phyloP scores from a whole-genome alignment of 2,888 invertebrate species.

The Melolontha melolontha region DNA sequence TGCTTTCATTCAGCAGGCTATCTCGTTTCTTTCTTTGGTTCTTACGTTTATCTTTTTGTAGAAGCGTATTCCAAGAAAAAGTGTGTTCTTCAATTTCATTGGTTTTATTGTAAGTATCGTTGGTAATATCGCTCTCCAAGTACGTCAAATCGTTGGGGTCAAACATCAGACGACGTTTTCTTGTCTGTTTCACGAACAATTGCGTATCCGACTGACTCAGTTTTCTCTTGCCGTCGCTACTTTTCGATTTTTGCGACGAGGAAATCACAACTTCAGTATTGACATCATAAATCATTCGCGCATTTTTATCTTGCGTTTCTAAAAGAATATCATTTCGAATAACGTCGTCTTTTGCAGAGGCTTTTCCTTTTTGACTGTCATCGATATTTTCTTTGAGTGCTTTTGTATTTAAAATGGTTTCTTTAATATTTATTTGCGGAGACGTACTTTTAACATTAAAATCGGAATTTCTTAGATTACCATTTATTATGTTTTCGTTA shows the following conservation, averaged over 20 bases:
- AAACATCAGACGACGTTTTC: slow-evolving; percentile 6
- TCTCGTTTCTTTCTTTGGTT: too few relatives aligned
- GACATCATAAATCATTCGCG: background rate
- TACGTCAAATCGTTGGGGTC: slow-evolving; percentile 23
- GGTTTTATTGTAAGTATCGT: background rate
- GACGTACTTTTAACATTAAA: too few relatives aligned
- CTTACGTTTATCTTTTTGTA: too few relatives aligned
- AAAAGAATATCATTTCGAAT: background rate
- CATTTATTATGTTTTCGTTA: too few relatives aligned
- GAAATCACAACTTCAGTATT: slow-evolving; percentile 15
- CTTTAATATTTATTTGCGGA: too few relatives aligned
- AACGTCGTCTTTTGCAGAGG: too few relatives aligned
- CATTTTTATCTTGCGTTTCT: background rate
- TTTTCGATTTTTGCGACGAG: background rate
- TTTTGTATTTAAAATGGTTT: too few relatives aligned
- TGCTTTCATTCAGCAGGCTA: too few relatives aligned
- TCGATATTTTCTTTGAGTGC: too few relatives aligned
- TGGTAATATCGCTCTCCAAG: slow-evolving; percentile 1
- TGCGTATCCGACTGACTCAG: slow-evolving; percentile 33
- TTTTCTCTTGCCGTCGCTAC: slow-evolving; percentile 6
- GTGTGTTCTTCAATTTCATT: background rate
- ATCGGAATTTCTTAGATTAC: too few relatives aligned
- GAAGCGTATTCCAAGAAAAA: too few relatives aligned
- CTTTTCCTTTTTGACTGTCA: too few relatives aligned
- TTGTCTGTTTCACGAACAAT: slow-evolving; percentile 2